Conservation (phyloP, 2,113 vertebrate species). For the Pygoscelis antarcticus region DNA sequence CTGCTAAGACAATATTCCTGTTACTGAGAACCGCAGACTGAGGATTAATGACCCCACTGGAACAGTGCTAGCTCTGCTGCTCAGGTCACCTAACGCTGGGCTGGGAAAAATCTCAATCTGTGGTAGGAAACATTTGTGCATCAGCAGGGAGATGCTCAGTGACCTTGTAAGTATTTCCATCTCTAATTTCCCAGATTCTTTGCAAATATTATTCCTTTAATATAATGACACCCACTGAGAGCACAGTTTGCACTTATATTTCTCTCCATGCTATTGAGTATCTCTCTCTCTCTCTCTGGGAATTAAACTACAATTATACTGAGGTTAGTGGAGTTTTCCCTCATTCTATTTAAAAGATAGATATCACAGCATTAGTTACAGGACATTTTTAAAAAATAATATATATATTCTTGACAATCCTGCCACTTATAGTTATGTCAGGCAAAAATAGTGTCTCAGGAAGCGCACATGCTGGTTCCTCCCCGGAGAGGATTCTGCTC, state of each 20-base stretch:
- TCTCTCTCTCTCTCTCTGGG: background rate
- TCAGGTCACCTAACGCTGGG: background rate
- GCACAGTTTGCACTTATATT: constrained; percentile 21
- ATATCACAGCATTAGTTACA: constrained; percentile 27
- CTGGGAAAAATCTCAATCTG: background rate
- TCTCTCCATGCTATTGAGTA: background rate
- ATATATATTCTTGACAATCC: constrained; percentile 23
- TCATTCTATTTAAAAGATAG: constrained; percentile 42
- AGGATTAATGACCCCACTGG: background rate
- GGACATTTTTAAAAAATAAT: background rate
- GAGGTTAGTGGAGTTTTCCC: constrained; percentile 39
- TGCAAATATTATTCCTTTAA: constrained; percentile 6
- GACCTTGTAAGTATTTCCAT: background rate
- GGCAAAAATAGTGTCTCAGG: constrained; percentile 44
- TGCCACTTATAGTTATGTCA: constrained; percentile 15
- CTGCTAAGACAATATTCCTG: background rate
- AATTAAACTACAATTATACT: constrained; percentile 20
- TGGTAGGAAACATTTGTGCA: background rate
- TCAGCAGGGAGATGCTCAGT: background rate
- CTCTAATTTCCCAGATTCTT: constrained; percentile 6
- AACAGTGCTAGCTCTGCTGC: background rate
- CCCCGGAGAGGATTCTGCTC: constrained; percentile 59
- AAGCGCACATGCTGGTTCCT: constrained; percentile 42
- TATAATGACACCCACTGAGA: background rate
- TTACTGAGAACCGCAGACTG: background rate